Evolutionary conservation across 2,888 invertebrate species (phyloP).

Genomic region (Lottia gigantea): DNA sequence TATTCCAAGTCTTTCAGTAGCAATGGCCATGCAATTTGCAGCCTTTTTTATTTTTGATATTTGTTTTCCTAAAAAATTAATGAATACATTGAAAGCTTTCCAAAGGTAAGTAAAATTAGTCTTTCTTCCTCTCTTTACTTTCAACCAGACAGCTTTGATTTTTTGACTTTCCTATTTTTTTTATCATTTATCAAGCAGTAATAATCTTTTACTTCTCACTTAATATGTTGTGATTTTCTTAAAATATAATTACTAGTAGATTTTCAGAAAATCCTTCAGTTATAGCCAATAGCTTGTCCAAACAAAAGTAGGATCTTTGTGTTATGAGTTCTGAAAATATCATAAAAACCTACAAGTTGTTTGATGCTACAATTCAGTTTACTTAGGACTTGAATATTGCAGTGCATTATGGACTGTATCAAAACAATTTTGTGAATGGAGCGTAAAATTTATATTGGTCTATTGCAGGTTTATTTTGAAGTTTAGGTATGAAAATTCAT

Average conservation of each 20-base stretch:
- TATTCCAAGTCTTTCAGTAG: neutral
- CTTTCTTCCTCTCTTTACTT: neutral
- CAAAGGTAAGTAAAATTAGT: neutral
- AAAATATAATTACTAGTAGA: neutral
- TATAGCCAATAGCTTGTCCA: neutral
- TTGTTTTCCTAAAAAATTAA: neutral
- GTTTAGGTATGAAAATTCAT: neutral
- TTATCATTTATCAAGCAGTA: too few relatives aligned
- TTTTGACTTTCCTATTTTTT: too few relatives aligned
- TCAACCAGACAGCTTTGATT: neutral
- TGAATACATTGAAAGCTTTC: slow-evolving; percentile 6
- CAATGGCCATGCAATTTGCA: slow-evolving; percentile 1
- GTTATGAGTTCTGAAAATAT: neutral
- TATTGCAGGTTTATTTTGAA: slow-evolving; percentile 1
- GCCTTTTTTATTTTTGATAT: slow-evolving; percentile 1
- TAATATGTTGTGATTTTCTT: too few relatives aligned
- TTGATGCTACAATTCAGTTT: neutral
- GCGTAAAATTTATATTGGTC: neutral
- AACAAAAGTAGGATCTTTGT: neutral
- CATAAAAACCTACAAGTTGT: neutral
- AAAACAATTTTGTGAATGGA: slow-evolving; percentile 5
- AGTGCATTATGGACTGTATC: neutral
- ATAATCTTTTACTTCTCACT: too few relatives aligned
- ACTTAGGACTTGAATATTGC: neutral
- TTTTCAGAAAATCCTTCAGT: slow-evolving; percentile 5